phyloP scores from a whole-genome alignment of 2,113 vertebrate genomes.

The Pelvicachromis taeniatus region DNA sequence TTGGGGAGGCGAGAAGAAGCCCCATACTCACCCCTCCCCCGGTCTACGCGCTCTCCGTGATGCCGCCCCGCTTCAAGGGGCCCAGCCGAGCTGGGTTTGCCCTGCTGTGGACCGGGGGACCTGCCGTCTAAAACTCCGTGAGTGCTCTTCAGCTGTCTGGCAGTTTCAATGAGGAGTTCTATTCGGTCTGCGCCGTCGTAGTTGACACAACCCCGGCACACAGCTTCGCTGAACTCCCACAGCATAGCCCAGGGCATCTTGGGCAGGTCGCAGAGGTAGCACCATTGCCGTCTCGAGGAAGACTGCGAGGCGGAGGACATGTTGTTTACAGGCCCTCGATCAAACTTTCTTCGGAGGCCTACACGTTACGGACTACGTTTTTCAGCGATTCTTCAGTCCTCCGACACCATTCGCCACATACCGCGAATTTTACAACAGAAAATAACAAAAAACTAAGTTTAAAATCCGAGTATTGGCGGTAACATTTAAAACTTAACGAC shows the following conservation, averaged over 20 bases:
- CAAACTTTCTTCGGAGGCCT: conserved; percentile 72
- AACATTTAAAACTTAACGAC: conserved; percentile 48
- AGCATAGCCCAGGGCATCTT: conserved; percentile 94
- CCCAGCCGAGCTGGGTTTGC: conserved; percentile 70
- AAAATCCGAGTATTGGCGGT: not conserved
- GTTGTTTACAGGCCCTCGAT: conserved; percentile 73
- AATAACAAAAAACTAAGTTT: not conserved
- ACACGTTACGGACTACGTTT: conserved; percentile 32
- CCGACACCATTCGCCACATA: conserved; percentile 7
- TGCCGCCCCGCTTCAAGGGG: conserved; percentile 66
- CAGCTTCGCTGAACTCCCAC: conserved; percentile 91
- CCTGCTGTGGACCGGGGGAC: conserved; percentile 81
- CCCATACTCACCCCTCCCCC: conserved; percentile 77
- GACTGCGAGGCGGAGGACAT: conserved; percentile 82
- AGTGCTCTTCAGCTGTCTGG: conserved; percentile 83
- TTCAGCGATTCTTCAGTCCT: conserved; percentile 11
- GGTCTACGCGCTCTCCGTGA: conserved; percentile 70
- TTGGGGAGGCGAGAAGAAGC: conserved; percentile 80
- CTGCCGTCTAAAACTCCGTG: conserved; percentile 85
- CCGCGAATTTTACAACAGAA: not conserved
- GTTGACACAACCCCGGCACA: conserved; percentile 89
- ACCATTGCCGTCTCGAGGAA: conserved; percentile 88
- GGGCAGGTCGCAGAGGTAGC: conserved; percentile 89
- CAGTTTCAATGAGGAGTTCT: conserved; percentile 85
- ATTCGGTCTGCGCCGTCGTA: conserved; percentile 88